Conservation (phyloP, 2,888 invertebrate genomes). For the Ennomos fuscantarius region DNA sequence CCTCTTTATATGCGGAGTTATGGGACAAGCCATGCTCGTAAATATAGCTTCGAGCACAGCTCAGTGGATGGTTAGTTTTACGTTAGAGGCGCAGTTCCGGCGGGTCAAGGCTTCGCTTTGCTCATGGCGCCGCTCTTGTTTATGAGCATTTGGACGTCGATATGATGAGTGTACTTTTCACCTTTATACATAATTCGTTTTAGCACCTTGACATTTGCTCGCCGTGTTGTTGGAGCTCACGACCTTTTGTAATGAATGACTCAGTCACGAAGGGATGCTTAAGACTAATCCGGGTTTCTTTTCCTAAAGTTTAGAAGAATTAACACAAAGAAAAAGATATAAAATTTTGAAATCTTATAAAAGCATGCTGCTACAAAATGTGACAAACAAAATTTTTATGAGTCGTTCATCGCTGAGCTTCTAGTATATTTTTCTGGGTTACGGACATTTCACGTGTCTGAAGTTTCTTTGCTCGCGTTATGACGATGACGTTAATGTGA, state of each 20-base stretch:
- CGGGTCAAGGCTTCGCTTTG: slow-evolving; percentile 32
- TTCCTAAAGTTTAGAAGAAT: too few relatives aligned
- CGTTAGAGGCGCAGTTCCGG: slow-evolving; percentile 30
- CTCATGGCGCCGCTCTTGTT: slow-evolving; percentile 29
- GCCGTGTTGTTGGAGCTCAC: too few relatives aligned
- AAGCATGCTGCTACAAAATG: too few relatives aligned
- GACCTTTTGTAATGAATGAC: too few relatives aligned
- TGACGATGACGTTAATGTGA: slow-evolving; percentile 28
- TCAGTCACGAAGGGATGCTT: too few relatives aligned
- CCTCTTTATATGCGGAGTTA: slow-evolving; percentile 16
- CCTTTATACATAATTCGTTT: slow-evolving; percentile 1
- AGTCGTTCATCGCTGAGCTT: slow-evolving; percentile 8
- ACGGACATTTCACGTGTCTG: slow-evolving; percentile 27
- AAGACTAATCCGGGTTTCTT: too few relatives aligned
- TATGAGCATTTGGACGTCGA: slow-evolving; percentile 27
- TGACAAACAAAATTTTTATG: not conserved
- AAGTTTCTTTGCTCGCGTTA: slow-evolving; percentile 34
- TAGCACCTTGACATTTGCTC: slow-evolving; percentile 18
- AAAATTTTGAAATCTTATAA: too few relatives aligned
- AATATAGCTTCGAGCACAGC: slow-evolving; percentile 13
- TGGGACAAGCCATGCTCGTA: slow-evolving; percentile 21
- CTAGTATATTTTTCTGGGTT: slow-evolving; percentile 20
- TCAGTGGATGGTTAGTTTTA: slow-evolving; percentile 27
- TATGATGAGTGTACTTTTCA: slow-evolving; percentile 7
- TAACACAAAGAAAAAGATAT: too few relatives aligned